These are phyloP conservation scores for Desmophyllum pertusum DNA, from an alignment of 92 coral and sea anemone genomes.

Conservation along the genomic window DNA sequence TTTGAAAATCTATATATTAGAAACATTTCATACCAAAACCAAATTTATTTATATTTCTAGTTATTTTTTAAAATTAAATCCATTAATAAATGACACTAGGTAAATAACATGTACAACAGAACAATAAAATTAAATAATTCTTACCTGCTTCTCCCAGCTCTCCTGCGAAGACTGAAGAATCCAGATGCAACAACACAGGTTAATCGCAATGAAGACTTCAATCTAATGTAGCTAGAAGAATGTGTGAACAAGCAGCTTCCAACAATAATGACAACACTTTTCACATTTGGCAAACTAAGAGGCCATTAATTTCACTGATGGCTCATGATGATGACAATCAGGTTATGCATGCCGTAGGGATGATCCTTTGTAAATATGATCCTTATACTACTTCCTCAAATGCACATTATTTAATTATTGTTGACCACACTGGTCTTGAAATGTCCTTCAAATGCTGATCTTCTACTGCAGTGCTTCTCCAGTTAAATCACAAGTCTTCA, in stretches of 20 bases:
- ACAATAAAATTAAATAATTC: neutral
- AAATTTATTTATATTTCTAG: no score
- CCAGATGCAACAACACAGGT: constrained; percentile 38
- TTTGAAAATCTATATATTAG: no score
- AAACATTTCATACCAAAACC: neutral
- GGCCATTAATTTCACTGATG: neutral
- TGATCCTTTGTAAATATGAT: neutral
- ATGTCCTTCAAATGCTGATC: neutral
- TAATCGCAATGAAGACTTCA: constrained; percentile 25
- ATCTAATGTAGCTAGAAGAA: constrained; percentile 19
- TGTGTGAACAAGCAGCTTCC: neutral
- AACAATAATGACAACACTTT: neutral
- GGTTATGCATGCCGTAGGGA: constrained; percentile 1
- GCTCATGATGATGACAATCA: neutral
- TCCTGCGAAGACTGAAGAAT: constrained; percentile 36
- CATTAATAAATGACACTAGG: neutral
- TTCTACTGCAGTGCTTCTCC: constrained; percentile 1
- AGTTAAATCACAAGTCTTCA: constrained; percentile 17
- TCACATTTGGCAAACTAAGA: neutral
- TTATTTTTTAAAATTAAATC: no score
- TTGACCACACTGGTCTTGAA: constrained; percentile 7
- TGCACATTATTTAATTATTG: neutral
- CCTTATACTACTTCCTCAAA: neutral
- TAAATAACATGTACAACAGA: neutral
- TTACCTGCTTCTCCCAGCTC: constrained; percentile 30